A percentile compares a stretch with the other conserved stretches of the same genome.
Evolutionary conservation across 2,797 vertebrate genomes (phyloP).

Genomic region (Falco rusticolus): DNA sequence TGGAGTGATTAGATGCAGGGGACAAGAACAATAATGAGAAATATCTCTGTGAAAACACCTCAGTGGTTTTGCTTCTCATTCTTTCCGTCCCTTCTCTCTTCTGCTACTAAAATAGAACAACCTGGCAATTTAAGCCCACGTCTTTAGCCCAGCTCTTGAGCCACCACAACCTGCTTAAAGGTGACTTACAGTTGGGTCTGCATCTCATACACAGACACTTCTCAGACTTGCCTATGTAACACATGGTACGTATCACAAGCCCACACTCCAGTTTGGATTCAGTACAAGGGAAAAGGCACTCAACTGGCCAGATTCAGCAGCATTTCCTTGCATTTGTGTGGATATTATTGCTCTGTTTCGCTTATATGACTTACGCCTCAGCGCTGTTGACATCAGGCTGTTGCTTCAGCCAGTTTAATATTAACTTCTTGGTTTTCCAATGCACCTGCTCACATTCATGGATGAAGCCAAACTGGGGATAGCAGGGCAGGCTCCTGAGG

Average conservation of each 20-base stretch:
- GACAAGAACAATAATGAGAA: not conserved
- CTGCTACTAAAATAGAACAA: not conserved
- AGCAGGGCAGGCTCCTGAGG: not conserved
- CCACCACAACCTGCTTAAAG: too few species aligned
- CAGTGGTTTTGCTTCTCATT: not conserved
- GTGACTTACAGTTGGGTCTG: not conserved
- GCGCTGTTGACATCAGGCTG: not conserved
- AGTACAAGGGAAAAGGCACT: not conserved
- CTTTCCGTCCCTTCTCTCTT: not conserved
- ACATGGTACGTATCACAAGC: rapidly evolving
- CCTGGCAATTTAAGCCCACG: not conserved
- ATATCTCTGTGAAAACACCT: not conserved
- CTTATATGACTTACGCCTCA: rapidly evolving
- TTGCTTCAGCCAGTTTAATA: not conserved
- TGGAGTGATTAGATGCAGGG: not conserved
- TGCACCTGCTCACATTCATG: not conserved
- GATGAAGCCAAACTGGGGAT: not conserved
- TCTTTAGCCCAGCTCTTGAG: not conserved
- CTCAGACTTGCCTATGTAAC: rapidly evolving
- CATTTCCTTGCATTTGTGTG: not conserved
- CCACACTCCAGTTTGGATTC: not conserved
- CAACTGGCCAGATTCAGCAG: rapidly evolving
- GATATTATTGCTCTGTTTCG: not conserved
- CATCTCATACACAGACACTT: not conserved
- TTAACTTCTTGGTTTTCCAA: not conserved